phyloP scores from a whole-genome alignment of 2,888 invertebrate species.

The Lamellibrachia columna region DNA sequence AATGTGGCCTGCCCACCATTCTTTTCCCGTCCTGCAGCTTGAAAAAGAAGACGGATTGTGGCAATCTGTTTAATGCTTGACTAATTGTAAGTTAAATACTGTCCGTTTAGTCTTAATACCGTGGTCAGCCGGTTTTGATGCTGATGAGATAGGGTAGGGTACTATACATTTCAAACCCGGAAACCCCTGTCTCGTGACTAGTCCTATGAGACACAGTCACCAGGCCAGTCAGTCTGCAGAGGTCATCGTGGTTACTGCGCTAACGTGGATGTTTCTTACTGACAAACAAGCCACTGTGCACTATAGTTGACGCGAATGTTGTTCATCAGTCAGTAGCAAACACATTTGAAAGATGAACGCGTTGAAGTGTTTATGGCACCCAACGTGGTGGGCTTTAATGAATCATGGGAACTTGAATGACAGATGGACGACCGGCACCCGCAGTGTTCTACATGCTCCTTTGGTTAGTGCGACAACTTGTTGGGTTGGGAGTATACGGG shows the following conservation, averaged over 20 bases:
- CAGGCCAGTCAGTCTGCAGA: not conserved
- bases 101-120: too few relatives aligned
- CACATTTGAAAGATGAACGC: not conserved
- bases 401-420: not conserved
- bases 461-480: not conserved
- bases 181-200: not conserved
- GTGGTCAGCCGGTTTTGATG: too few relatives aligned
- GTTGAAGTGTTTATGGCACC: not conserved
- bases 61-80: too few relatives aligned
- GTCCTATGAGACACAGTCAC: not conserved
- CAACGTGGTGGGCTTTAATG: not conserved
- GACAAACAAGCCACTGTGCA: not conserved
- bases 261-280: not conserved
- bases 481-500: not conserved
- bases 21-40: too few relatives aligned
- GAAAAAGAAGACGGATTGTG: too few relatives aligned
- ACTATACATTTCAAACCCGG: too few relatives aligned
- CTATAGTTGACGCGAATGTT: not conserved
- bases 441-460: not conserved
- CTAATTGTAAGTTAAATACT: too few relatives aligned
- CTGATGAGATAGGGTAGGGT: too few relatives aligned
- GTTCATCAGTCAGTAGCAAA: not conserved
- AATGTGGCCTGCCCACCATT: too few relatives aligned
- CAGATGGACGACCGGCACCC: not conserved
- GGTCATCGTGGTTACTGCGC: not conserved